These are phyloP conservation scores for Myotis vivesi DNA, from an alignment of 2,797 vertebrate species.

Conservation along the genomic window DNA sequence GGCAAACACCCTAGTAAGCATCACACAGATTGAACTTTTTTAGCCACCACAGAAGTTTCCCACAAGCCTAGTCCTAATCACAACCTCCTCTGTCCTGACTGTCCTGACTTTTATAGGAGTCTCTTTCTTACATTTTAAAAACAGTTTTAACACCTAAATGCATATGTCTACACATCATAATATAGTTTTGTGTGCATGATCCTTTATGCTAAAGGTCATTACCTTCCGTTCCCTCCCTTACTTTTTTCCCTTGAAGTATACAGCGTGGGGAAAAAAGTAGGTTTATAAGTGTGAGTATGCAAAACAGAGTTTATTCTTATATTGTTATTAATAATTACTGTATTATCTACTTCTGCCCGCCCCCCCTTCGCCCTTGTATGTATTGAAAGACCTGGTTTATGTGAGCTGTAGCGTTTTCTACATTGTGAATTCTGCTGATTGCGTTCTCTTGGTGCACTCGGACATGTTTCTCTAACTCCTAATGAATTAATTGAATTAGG, in stretches of 20 bases:
- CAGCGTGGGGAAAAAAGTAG: neutral
- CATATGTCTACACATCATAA: neutral
- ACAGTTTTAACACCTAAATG: neutral
- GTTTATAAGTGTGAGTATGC: neutral
- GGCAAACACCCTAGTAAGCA: neutral
- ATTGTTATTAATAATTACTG: neutral
- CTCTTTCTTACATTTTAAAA: neutral
- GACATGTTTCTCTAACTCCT: neutral
- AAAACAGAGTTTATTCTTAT: neutral
- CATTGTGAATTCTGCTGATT: neutral
- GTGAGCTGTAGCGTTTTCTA: neutral
- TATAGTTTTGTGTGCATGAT: neutral
- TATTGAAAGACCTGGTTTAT: neutral
- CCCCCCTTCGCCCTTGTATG: too few relatives aligned
- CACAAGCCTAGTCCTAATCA: neutral
- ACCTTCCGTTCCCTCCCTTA: neutral
- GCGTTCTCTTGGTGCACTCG: neutral
- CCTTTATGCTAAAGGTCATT: neutral
- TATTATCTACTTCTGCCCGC: neutral
- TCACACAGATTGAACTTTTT: neutral
- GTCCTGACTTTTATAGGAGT: neutral
- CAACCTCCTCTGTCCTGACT: neutral
- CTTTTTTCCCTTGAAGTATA: neutral
- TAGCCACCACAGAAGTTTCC: neutral
- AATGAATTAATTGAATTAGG: neutral